phyloP scores from a whole-genome alignment of 2,113 vertebrate species.

The Chloroceryle aenea region DNA sequence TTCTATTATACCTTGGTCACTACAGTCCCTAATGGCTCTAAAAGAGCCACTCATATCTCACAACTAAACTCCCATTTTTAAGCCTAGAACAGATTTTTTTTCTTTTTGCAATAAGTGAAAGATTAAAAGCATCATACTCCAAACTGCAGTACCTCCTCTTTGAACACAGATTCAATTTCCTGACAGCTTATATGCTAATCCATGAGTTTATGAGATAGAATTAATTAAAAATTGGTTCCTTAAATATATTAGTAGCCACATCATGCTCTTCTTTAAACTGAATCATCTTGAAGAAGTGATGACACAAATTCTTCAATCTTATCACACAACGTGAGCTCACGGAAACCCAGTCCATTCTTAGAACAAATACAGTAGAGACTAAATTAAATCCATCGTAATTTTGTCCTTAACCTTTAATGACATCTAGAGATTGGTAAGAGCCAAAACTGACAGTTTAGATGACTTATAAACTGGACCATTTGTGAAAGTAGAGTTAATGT shows the following conservation, averaged over 20 bases:
- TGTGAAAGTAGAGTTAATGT: neutral
- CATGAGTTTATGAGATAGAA: neutral
- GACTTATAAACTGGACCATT: neutral
- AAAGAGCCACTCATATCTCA: neutral
- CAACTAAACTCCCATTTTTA: neutral
- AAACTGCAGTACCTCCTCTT: neutral
- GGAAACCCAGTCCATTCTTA: neutral
- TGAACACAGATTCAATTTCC: neutral
- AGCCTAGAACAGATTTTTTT: neutral
- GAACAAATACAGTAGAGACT: neutral
- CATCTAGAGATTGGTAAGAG: neutral
- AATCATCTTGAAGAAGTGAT: neutral
- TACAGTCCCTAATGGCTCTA: neutral
- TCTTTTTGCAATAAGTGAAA: neutral
- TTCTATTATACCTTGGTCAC: neutral
- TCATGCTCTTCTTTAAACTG: neutral
- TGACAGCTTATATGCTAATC: neutral
- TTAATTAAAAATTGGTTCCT: neutral
- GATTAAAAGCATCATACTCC: neutral
- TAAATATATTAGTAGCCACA: neutral
- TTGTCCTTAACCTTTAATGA: neutral
- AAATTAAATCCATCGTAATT: neutral
- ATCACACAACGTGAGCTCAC: fast-evolving
- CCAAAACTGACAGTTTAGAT: neutral
- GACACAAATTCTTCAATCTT: neutral